phyloP scores from a whole-genome alignment of 2,888 invertebrate genomes.

The Argyra leucocephala region DNA sequence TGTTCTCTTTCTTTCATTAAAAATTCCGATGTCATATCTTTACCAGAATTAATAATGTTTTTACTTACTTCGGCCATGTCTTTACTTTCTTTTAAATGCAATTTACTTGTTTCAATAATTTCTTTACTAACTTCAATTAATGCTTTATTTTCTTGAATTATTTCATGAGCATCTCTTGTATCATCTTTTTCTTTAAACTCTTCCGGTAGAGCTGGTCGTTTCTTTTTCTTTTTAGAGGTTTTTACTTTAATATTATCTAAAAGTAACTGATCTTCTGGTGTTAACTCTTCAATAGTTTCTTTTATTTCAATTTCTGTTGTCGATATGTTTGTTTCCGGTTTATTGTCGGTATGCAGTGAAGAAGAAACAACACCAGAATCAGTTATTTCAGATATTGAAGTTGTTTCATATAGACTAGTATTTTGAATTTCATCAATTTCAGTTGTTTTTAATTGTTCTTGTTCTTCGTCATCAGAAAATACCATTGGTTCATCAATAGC shows the following conservation, averaged over 20 bases:
- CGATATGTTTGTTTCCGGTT: background rate
- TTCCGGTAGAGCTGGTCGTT: constrained; percentile 39
- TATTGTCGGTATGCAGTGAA: background rate
- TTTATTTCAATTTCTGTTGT: constrained; percentile 22
- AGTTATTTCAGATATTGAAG: background rate
- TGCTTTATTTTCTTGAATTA: constrained; percentile 22
- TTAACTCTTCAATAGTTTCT: constrained; percentile 29
- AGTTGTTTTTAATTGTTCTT: background rate
- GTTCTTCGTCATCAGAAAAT: constrained; percentile 36
- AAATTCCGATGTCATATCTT: constrained; percentile 12
- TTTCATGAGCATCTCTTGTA: constrained; percentile 13
- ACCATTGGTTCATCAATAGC: constrained; percentile 39
- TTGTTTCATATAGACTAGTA: background rate
- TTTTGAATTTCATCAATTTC: background rate
- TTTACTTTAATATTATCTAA: constrained; percentile 39
- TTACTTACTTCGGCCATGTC: constrained; percentile 18
- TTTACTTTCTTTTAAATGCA: constrained; percentile 11
- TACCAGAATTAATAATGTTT: constrained; percentile 13
- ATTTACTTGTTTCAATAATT: constrained; percentile 13
- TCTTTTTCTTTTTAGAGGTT: constrained; percentile 40
- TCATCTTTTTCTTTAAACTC: constrained; percentile 29
- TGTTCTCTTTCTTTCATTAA: constrained; percentile 23
- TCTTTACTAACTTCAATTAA: constrained; percentile 16
- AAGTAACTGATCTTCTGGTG: constrained; percentile 37
- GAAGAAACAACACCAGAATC: constrained; percentile 7